phyloP scores from a whole-genome alignment of 92 coral and sea anemone species.

The Porites cylindrica region DNA sequence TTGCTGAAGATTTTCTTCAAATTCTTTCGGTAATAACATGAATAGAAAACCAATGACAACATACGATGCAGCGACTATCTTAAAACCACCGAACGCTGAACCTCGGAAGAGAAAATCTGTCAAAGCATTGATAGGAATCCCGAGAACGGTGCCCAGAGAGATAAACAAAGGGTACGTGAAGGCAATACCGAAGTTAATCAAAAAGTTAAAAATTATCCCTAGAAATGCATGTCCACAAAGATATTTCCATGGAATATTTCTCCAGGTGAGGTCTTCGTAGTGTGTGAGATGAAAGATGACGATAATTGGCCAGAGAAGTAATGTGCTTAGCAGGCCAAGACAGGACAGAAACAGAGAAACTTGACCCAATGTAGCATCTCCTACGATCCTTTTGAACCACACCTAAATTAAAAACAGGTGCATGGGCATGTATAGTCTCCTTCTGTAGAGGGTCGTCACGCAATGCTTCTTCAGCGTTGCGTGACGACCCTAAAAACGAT shows the following conservation, averaged over 20 bases:
- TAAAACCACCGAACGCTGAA: slow-evolving; percentile 66
- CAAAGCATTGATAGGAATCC: slow-evolving; percentile 89
- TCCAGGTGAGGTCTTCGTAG: slow-evolving; percentile 78
- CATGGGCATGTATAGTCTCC: no score
- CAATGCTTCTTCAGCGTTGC: neutral
- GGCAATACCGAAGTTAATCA: slow-evolving; percentile 92
- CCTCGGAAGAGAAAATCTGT: slow-evolving; percentile 81
- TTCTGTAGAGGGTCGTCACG: neutral
- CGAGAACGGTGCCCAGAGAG: slow-evolving; percentile 91
- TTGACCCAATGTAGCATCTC: slow-evolving; percentile 76
- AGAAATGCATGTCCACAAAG: slow-evolving; percentile 80
- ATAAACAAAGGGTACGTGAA: slow-evolving; percentile 90
- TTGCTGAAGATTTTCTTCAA: slow-evolving; percentile 48
- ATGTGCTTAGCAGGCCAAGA: slow-evolving; percentile 70
- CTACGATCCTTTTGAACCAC: slow-evolving; percentile 73
- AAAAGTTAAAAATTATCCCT: slow-evolving; percentile 74
- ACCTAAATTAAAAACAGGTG: slow-evolving; percentile 33
- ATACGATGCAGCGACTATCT: slow-evolving; percentile 77
- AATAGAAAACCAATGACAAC: slow-evolving; percentile 81
- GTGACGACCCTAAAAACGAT: no score
- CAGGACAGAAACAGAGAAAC: slow-evolving; percentile 85
- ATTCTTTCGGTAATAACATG: slow-evolving; percentile 53
- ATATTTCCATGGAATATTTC: slow-evolving; percentile 77
- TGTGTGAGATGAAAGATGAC: slow-evolving; percentile 77
- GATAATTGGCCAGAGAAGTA: slow-evolving; percentile 84